A percentile compares a stretch with the other conserved stretches of the same genome.
Conservation (phyloP, 2,797 vertebrate genomes). For the Kryptopterus vitreolus region DNA sequence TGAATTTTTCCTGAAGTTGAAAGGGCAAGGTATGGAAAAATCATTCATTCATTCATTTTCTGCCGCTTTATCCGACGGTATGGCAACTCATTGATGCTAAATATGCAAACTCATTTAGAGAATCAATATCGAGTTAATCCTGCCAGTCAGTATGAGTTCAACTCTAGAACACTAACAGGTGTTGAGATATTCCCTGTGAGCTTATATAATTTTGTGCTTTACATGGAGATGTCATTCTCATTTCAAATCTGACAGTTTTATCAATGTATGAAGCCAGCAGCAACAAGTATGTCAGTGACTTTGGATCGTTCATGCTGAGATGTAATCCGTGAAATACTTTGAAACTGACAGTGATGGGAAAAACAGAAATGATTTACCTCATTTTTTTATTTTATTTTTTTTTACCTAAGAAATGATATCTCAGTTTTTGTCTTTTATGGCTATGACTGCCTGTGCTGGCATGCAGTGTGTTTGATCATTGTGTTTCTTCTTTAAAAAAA, state of each 20-base stretch:
- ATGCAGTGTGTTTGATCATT: slow-evolving; percentile 24
- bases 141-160: not conserved
- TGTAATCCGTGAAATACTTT: slow-evolving; percentile 1
- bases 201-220: slow-evolving; percentile 5
- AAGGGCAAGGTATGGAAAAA: not conserved
- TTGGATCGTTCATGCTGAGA: slow-evolving; percentile 32
- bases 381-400: no score
- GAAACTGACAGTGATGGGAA: not conserved
- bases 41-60: no score
- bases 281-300: slow-evolving; percentile 30
- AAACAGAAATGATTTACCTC: slow-evolving; percentile 14
- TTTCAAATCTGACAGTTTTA: slow-evolving; percentile 31
- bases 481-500: not conserved
- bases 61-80: no score
- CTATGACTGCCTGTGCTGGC: not conserved
- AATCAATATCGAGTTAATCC: not conserved
- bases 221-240: slow-evolving; percentile 13
- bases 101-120: not conserved
- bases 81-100: not conserved
- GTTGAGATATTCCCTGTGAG: not conserved
- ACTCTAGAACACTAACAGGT: not conserved
- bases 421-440: slow-evolving; percentile 16
- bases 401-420: slow-evolving; percentile 26
- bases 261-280: slow-evolving; percentile 22
- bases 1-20: not conserved